Evolutionary conservation across 2,888 invertebrate genomes (phyloP).

Genomic region (Cephalotes varians): DNA sequence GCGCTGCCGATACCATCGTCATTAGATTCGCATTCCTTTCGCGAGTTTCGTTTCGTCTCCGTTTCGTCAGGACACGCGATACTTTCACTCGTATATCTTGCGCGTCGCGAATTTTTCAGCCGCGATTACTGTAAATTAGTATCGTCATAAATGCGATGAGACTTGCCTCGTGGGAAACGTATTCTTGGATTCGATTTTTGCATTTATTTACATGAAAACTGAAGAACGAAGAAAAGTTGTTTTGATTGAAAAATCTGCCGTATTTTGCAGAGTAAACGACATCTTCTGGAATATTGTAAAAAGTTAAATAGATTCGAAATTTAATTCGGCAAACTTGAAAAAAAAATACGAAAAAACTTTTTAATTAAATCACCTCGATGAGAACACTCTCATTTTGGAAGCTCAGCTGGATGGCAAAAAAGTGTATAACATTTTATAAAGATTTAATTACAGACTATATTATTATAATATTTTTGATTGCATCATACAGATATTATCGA

Average conservation of each 20-base stretch:
- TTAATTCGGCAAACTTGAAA: not conserved
- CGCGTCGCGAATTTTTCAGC: conserved; percentile 20
- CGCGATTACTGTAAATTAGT: conserved; percentile 1
- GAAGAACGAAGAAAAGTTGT: not conserved
- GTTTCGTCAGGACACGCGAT: conserved; percentile 15
- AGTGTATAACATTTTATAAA: conserved; percentile 5
- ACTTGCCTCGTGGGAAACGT: not conserved
- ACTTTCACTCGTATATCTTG: conserved; percentile 41
- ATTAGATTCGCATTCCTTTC: conserved; percentile 30
- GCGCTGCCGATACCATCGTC: not conserved
- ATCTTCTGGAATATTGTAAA: not conserved
- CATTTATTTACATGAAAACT: not conserved
- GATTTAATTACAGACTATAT: conserved; percentile 11
- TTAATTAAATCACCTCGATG: not conserved
- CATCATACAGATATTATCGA: conserved; percentile 1
- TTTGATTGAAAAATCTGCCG: not conserved
- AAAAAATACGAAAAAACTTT: not conserved
- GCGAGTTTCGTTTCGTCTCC: not conserved
- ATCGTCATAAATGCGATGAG: not conserved
- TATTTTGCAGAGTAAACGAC: no score
- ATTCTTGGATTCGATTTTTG: conserved; percentile 6
- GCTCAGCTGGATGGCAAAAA: not conserved
- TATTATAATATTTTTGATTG: conserved; percentile 38
- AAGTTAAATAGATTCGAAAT: not conserved
- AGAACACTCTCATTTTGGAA: not conserved